Percentiles rank a stretch among this genome's conserved stretches.
Conservation (phyloP, 1,140 invertebrate genomes). For the Brachionus plicatilis region DNA sequence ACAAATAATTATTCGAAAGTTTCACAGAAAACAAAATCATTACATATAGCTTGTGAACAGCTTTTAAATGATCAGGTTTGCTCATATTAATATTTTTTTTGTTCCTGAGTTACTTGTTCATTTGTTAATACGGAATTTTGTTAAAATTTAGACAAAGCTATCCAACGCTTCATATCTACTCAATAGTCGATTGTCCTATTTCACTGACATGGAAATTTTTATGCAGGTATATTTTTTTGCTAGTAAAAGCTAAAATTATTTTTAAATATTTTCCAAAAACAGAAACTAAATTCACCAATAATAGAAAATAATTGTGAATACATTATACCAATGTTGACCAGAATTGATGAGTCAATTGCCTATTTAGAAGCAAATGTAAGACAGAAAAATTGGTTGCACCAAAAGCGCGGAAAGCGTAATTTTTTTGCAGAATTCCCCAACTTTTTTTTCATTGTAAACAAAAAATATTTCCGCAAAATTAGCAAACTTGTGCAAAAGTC, state of each 20-base stretch:
- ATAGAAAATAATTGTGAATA: constrained; percentile 24
- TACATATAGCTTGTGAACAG: constrained; percentile 35
- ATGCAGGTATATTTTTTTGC: not conserved
- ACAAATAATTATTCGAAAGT: constrained; percentile 24
- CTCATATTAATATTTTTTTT: not conserved
- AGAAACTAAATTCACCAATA: constrained; percentile 20
- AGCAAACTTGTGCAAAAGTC: too few relatives aligned
- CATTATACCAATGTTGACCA: constrained; percentile 65
- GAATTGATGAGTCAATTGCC: constrained; percentile 77
- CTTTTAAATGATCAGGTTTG: constrained; percentile 20
- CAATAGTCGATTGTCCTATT: constrained; percentile 32
- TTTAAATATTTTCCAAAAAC: not conserved
- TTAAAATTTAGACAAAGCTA: constrained; percentile 4
- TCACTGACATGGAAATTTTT: constrained; percentile 21
- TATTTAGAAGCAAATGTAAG: constrained; percentile 77
- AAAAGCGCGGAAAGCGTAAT: too few relatives aligned
- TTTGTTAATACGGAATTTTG: not conserved
- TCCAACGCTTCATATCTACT: not conserved
- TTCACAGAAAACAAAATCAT: constrained; percentile 33
- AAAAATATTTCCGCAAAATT: too few relatives aligned
- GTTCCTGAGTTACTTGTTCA: not conserved
- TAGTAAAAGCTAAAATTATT: not conserved
- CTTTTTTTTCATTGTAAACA: not conserved
- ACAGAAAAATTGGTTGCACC: constrained; percentile 40
- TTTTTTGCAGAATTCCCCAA: constrained; percentile 42